These are phyloP conservation scores for Cotesia typhae DNA, from an alignment of 1,140 invertebrate species.

Conservation along the genomic window DNA sequence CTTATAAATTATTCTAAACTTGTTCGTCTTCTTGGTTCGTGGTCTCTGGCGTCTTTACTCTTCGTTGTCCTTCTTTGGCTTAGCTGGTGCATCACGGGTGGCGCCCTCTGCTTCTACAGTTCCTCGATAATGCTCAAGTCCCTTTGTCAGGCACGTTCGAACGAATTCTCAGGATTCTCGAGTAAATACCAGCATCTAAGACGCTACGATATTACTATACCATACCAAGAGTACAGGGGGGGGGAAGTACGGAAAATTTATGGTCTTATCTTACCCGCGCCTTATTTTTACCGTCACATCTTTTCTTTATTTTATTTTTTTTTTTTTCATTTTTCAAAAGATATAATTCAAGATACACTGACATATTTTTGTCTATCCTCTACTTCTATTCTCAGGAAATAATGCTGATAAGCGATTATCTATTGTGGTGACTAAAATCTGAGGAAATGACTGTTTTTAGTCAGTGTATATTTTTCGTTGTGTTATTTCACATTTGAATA, in stretches of 20 bases:
- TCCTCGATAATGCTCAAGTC: slow-evolving; percentile 35
- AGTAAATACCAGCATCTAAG: slow-evolving; percentile 31
- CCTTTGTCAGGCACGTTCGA: slow-evolving; percentile 39
- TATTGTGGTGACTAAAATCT: background rate
- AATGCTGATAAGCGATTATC: background rate
- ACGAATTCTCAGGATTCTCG: slow-evolving; percentile 37
- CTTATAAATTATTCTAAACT: too few species aligned
- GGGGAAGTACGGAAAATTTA: slow-evolving; percentile 28
- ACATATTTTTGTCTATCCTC: slow-evolving; percentile 2
- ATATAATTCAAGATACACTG: too few species aligned
- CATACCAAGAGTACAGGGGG: too few species aligned
- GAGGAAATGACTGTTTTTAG: background rate
- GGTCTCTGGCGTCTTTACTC: too few species aligned
- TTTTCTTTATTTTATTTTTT: background rate
- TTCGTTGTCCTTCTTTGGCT: too few species aligned
- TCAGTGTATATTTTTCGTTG: too few species aligned
- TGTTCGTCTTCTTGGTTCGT: too few species aligned
- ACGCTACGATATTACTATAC: slow-evolving; percentile 4
- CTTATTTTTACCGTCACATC: background rate
- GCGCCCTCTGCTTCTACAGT: background rate
- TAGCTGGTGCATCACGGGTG: slow-evolving; percentile 4
- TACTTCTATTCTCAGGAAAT: background rate
- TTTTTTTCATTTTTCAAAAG: background rate
- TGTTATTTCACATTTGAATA: too few species aligned
- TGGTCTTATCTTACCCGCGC: slow-evolving; percentile 13